A percentile compares a stretch with the other conserved stretches of the same genome.
Evolutionary conservation across 2,113 vertebrate genomes (phyloP).

Genomic region (Bubo blakistoni): DNA sequence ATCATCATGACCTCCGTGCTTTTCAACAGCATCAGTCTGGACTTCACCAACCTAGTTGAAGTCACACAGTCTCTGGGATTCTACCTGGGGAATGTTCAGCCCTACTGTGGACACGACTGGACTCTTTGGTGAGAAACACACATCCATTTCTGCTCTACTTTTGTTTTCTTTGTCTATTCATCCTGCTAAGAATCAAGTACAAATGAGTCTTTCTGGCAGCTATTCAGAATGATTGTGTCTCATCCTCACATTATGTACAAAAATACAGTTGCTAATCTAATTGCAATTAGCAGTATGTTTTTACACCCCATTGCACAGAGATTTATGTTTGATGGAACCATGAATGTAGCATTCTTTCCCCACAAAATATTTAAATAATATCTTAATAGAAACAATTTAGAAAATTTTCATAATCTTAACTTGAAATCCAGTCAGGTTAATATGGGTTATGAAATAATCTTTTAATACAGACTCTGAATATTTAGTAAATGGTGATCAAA

Average conservation of each 20-base stretch:
- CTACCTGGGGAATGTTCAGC: conserved; percentile 94
- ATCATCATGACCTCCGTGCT: conserved; percentile 97
- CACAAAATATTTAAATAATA: conserved; percentile 42
- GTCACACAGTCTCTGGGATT: conserved; percentile 97
- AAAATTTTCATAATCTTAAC: not conserved
- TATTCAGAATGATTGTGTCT: conserved; percentile 29
- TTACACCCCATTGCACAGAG: conserved; percentile 34
- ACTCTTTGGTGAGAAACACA: conserved; percentile 86
- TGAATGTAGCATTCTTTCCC: conserved; percentile 15
- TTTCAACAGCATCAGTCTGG: conserved; percentile 96
- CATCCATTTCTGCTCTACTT: not conserved
- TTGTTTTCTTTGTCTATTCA: not conserved
- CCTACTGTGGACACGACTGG: conserved; percentile 96
- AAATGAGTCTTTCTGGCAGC: conserved; percentile 2
- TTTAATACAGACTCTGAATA: not conserved
- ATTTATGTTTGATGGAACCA: conserved; percentile 49
- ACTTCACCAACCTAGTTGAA: conserved; percentile 94
- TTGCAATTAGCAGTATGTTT: conserved; percentile 65
- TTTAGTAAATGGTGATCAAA: not conserved
- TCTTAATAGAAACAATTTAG: not conserved
- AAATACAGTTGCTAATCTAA: conserved; percentile 51
- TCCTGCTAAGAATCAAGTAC: conserved; percentile 16
- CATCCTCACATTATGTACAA: not conserved
- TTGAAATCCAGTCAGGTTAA: conserved; percentile 4
- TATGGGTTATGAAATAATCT: not conserved